Base-by-base conservation (phyloP, 2,888 invertebrate species). In the Dione juno region DNA sequence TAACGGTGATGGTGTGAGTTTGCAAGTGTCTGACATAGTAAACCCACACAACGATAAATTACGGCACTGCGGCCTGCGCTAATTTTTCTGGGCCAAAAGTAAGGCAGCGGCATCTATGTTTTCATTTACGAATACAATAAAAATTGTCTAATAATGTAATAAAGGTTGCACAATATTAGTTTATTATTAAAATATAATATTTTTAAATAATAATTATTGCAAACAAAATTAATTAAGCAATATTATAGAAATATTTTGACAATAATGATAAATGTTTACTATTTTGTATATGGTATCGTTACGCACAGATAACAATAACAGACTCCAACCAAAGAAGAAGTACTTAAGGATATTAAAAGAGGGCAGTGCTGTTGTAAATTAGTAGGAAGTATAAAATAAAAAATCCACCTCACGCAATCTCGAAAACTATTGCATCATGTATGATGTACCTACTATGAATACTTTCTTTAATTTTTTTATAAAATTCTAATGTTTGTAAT, bases 71-170 rank as follows among this genome's bases (percentile, higher is more conserved):
- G 80, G 77, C 77, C 76, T 75, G 72, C 71, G 72, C 75, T 66
- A 72, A 76, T 76, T 79, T 40, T 79, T 79, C 76, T 76, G 77
- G 76, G 78, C 76, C 81, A 79, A 54, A 53, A 35, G 58, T 19
- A 1, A 67, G 28, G 45, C 64, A 78, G 50, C 78, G 82, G 79
- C 84, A 85, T 84, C 85, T 84, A 66, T 77, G 50, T 16, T 64
- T 40, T 48, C 8, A 54, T 67, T 52, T 35, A 2, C 14, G n/a
- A 50, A 19, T 45, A n/a, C n/a, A 59, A 45, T 37, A 35, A 41
- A 16, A 41, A 41, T 72, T 68, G 70, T 68, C 67, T 74, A 74
- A 72, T 68, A 70, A 70, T 74, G 66, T 66, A 58, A 11, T 35
- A 66, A 65, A 16, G 16, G 61, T 35, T 50, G 5, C 5, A 50